phyloP scores from a whole-genome alignment of 2,113 vertebrate genomes.

The Heterotilapia buettikoferi region DNA sequence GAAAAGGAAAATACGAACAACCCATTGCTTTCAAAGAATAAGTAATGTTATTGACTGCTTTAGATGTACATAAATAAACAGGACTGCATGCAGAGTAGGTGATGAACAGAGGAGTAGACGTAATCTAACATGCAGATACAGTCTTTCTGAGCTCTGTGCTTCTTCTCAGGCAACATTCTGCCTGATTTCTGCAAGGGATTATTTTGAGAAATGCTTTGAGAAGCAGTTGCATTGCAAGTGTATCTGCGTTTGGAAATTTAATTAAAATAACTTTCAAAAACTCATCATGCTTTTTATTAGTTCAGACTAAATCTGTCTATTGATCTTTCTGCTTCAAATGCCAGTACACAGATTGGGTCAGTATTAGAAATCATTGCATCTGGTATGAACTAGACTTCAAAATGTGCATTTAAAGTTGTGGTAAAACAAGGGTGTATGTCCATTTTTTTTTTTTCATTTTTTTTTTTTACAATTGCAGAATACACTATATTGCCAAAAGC shows the following conservation, averaged over 20 bases:
- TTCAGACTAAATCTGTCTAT: not conserved
- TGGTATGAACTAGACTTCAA: not conserved
- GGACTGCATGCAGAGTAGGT: not conserved
- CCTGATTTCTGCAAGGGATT: slow-evolving; percentile 10
- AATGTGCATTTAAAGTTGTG: not conserved
- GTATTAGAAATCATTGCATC: not conserved
- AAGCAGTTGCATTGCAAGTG: not conserved
- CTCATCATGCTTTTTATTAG: not conserved
- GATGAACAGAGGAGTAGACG: not conserved
- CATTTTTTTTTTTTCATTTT: rapidly evolving
- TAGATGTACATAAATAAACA: not conserved
- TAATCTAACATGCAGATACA: slow-evolving; percentile 21
- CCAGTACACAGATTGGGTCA: not conserved
- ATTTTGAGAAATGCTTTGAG: slow-evolving; percentile 6
- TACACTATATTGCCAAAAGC: not conserved
- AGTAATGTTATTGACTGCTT: not conserved
- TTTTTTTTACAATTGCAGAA: not conserved
- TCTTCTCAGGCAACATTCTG: not conserved
- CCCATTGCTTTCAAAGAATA: not conserved
- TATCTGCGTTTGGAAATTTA: not conserved
- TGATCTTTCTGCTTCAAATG: not conserved
- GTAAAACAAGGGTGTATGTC: not conserved
- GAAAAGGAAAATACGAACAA: not conserved
- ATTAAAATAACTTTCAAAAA: slow-evolving; percentile 1
- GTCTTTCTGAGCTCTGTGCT: not conserved